phyloP scores from a whole-genome alignment of 2,797 vertebrate genomes.

The Gorsachius magnificus region DNA sequence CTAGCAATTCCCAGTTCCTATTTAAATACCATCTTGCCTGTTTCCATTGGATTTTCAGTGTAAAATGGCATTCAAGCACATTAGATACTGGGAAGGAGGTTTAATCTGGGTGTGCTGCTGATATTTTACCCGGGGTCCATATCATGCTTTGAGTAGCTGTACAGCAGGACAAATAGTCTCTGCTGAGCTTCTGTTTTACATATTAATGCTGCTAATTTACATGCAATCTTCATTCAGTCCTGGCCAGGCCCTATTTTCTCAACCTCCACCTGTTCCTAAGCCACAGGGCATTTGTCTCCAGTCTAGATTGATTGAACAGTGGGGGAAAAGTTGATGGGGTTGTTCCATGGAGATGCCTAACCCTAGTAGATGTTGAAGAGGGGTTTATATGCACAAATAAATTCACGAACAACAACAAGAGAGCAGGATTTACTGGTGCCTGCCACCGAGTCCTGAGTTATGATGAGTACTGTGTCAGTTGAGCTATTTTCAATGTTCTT shows the following conservation, averaged over 20 bases:
- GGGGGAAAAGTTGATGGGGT: background rate
- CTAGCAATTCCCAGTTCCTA: background rate
- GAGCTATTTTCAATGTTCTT: slow-evolving; percentile 52
- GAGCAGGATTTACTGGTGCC: slow-evolving; percentile 38
- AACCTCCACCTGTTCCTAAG: slow-evolving; percentile 46
- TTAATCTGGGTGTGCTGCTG: background rate
- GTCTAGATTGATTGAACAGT: background rate
- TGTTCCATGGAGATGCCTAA: background rate
- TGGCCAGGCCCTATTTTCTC: slow-evolving; percentile 20
- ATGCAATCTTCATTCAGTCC: slow-evolving; percentile 2
- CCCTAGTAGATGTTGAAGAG: background rate
- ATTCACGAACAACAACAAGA: slow-evolving; percentile 8
- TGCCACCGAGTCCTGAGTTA: background rate
- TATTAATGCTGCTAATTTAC: slow-evolving; percentile 46
- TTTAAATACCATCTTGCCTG: background rate
- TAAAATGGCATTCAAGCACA: background rate
- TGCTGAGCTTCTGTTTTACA: slow-evolving; percentile 33
- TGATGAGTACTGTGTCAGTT: background rate
- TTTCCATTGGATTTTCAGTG: background rate
- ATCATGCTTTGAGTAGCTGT: background rate
- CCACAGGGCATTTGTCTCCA: background rate
- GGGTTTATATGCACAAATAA: background rate
- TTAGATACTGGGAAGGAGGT: fast-evolving
- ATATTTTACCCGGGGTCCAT: background rate
- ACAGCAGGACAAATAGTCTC: background rate